Evolutionary conservation across 2,797 vertebrate species (phyloP).

Genomic region (Aplochiton taeniatus): DNA sequence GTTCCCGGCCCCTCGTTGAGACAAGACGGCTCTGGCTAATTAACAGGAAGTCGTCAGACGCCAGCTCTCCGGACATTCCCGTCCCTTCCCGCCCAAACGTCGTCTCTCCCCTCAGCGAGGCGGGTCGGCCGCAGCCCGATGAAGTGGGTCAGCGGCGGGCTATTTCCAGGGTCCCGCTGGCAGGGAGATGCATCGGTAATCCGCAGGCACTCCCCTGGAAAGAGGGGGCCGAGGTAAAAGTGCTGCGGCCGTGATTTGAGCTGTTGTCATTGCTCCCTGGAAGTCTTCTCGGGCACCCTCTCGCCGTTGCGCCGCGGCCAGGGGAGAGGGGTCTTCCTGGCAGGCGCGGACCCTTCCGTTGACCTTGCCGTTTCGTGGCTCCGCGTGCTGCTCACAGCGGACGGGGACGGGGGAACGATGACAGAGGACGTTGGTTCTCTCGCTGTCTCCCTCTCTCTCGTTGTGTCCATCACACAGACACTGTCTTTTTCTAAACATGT

Average conservation of each 20-base stretch:
- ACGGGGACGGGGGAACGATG: conserved; percentile 45
- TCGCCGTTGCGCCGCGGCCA: conserved; percentile 31
- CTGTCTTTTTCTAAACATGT: background rate
- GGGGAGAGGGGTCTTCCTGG: conserved; percentile 55
- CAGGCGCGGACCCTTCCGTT: conserved; percentile 35
- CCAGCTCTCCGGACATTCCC: conserved; percentile 31
- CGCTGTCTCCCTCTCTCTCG: conserved; percentile 16
- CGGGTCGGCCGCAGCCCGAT: conserved; percentile 68
- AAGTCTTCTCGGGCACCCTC: conserved; percentile 49
- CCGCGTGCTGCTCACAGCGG: conserved; percentile 27
- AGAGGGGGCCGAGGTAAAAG: conserved; percentile 58
- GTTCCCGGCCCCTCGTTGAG: conserved; percentile 31
- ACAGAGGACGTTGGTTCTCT: conserved; percentile 55
- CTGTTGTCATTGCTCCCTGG: conserved; percentile 41
- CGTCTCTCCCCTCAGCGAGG: conserved; percentile 65
- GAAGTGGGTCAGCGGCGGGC: conserved; percentile 72
- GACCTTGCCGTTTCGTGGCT: conserved; percentile 33
- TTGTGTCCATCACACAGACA: conserved; percentile 22
- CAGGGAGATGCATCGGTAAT: conserved; percentile 76
- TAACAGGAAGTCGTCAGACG: background rate
- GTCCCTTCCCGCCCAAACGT: conserved; percentile 61
- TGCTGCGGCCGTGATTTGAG: conserved; percentile 63
- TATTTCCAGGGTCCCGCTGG: conserved; percentile 72
- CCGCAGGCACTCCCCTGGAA: conserved; percentile 61
- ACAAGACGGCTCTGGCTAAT: conserved; percentile 20